A percentile compares a stretch with the other conserved stretches of the same genome.
Conservation (phyloP, 2,113 vertebrate genomes). For the Macrotus californicus region DNA sequence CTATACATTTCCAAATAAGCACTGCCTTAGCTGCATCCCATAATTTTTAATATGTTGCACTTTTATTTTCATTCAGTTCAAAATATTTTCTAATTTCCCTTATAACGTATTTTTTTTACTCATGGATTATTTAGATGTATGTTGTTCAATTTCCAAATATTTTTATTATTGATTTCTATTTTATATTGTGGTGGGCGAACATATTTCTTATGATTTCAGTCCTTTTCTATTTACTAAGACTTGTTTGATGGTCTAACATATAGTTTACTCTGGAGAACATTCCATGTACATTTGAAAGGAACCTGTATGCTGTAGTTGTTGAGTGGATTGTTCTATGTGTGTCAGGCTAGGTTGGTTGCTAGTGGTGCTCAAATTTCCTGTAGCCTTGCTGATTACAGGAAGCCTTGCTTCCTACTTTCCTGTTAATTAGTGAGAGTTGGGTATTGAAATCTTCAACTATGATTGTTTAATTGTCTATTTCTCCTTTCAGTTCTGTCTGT, state of each 20-base stretch:
- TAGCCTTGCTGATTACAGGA: background rate
- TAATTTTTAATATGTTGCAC: background rate
- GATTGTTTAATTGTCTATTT: background rate
- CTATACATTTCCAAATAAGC: background rate
- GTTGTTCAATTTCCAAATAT: background rate
- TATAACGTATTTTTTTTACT: background rate
- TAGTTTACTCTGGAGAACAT: background rate
- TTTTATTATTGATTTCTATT: background rate
- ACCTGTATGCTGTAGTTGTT: background rate
- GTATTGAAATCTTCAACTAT: background rate
- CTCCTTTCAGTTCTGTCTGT: background rate
- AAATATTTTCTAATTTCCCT: background rate
- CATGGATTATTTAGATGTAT: background rate
- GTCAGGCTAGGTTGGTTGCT: background rate
- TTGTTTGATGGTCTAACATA: background rate
- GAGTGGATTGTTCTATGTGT: background rate
- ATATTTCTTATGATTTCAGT: background rate
- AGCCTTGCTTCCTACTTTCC: background rate
- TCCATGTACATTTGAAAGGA: background rate
- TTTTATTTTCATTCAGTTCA: too few relatives aligned
- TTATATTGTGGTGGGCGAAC: background rate
- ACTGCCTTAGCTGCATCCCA: background rate
- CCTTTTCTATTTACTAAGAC: background rate
- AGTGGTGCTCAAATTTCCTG: background rate
- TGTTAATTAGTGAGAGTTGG: background rate